Evolutionary conservation across 1,140 invertebrate genomes (phyloP).

Genomic region (Notospermus geniculatus): DNA sequence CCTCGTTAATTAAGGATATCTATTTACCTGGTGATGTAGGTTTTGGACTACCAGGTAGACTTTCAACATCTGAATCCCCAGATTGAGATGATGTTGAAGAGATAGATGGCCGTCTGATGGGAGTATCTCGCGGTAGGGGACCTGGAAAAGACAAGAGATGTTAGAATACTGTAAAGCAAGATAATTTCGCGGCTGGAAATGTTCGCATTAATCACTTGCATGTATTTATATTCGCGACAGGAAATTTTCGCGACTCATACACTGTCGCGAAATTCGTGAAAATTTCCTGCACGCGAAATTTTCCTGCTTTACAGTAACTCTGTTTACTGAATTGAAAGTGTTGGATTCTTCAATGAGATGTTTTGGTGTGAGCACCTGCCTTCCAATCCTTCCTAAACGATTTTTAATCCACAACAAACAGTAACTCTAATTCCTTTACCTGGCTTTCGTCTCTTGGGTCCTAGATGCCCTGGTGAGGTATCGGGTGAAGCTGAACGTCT

Average conservation of each 20-base stretch:
- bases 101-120: slow-evolving; percentile 56
- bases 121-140: slow-evolving; percentile 74
- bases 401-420: no score
- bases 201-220: background rate
- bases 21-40: background rate
- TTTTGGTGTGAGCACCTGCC: background rate
- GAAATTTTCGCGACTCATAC: no score
- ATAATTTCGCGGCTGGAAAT: background rate
- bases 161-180: background rate
- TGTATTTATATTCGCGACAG: no score
- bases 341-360: background rate
- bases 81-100: slow-evolving; percentile 39
- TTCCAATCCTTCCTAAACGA: background rate
- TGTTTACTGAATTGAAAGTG: background rate
- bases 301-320: background rate
- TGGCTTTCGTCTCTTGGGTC: slow-evolving; percentile 72
- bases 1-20: no score
- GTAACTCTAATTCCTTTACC: slow-evolving; percentile 43
- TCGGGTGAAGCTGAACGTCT: slow-evolving; percentile 42
- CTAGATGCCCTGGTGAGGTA: slow-evolving; percentile 43
- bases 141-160: slow-evolving; percentile 43
- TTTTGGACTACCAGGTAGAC: background rate
- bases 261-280: no score
- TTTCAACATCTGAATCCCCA: slow-evolving; percentile 31
- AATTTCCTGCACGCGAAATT: no score